Evolutionary conservation across 2,113 vertebrate species (phyloP), one percentile per base, ranked within the genome.

Genomic region (Siniperca knerii): DNA sequence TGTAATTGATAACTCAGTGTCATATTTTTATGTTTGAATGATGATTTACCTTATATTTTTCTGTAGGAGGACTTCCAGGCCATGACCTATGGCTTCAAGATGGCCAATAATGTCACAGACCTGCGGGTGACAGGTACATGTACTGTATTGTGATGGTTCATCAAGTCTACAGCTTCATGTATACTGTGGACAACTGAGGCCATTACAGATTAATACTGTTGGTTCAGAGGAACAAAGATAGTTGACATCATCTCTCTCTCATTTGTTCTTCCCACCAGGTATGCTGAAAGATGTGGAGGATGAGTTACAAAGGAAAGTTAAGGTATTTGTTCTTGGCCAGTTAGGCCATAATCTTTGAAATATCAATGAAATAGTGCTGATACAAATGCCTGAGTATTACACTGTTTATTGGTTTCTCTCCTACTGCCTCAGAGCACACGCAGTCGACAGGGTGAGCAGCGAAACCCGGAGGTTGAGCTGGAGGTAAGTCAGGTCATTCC

Each of bases 221-320:
- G 3, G 4, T 52, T 68, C 6, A 72, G 12, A 25, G 11, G 44
- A 70, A 50, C 40, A 64, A 67, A 42, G n/a, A 42, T 13, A 35
- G n/a, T 13, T 69, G 62, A 68, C 23, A 44, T 70, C 5, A 50
- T 58, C 65, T 57, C 23, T 65, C 48, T 25, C 29, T 65, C 29
- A 13, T 55, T 13, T 84, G 40, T 40, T 61, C 37, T 74, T 81
- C 18, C 21, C 52, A 72, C 11, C 54, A 99, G 98, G 98, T 82
- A 99, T 99, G 98, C 95, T 99, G 11, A 99, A 99, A 95, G 98
- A 99, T 89, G 98, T 99, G 71, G 98, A 99, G 91, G 98, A 99
- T 89, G 98, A 99, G 84, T 93, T 99, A 92, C 98, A 99, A 94
- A 97, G 97, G 92, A 97, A 97, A 97, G 98, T 99, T 60, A 99